Evolutionary conservation across 2,113 vertebrate species (phyloP).

Genomic region (Marmota monax): DNA sequence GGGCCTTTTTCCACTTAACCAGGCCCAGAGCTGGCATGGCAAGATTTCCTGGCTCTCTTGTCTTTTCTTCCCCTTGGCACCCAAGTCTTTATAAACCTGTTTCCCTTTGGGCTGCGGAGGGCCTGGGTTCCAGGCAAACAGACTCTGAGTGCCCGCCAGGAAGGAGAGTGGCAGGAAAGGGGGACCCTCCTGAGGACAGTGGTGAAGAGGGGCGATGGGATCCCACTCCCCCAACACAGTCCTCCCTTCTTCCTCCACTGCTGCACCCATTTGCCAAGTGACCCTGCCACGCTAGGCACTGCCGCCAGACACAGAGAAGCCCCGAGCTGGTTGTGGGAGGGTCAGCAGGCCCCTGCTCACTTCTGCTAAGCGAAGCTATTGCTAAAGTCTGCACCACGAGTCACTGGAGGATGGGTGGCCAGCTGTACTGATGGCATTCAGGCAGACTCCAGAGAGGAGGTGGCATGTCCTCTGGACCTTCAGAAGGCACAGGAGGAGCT

Average conservation of each 20-base stretch:
- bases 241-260: constrained; percentile 16
- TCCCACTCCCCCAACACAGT: background rate
- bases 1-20: constrained; percentile 59
- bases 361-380: background rate
- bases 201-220: background rate
- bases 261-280: background rate
- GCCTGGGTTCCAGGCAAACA: constrained; percentile 14
- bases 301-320: accelerated
- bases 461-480: background rate
- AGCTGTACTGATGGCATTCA: background rate
- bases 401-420: background rate
- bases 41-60: constrained; percentile 69
- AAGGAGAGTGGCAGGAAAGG: background rate
- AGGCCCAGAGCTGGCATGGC: constrained; percentile 48
- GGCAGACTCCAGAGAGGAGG: background rate
- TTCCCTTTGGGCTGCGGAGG: constrained; percentile 65
- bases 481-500: background rate
- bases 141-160: background rate
- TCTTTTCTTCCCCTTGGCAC: background rate
- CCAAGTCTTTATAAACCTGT: constrained; percentile 64
- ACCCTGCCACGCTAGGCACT: background rate
- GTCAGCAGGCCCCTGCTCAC: background rate
- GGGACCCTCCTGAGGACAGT: background rate
- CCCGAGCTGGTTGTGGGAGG: background rate
- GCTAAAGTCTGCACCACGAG: background rate